Base-by-base conservation (phyloP, 1,140 invertebrate genomes). In the Bombus pascuorum region DNA sequence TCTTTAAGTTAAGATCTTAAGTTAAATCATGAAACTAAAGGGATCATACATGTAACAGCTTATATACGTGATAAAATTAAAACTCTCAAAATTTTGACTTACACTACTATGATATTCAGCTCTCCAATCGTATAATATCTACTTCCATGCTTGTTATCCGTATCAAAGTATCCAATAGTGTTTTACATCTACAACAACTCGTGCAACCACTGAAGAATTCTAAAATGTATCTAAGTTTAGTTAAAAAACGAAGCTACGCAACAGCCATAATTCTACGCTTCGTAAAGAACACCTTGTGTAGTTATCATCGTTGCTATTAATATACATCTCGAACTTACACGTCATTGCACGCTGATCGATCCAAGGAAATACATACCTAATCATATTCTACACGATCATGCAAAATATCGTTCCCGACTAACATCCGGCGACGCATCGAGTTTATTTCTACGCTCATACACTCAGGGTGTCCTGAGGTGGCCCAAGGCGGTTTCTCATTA, bases 401-500 rank as follows among this genome's bases (percentile, higher is more conserved):
- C 32, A 74, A 82, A 82, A 73, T 62, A 82, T 62, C 39, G 44
- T 37, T 32, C 1, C 8, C 22, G 65, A 78, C 77, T 83, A 83
- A 57, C 74, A 65, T 78, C n/a, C 65, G 34, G 13, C 34, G 53
- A 78, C 32, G 6, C 15, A 22, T 15, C 15, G n/a, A 10, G 28
- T 28, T 70, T 53, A 70, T 68, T 77, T 18, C 59, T 32, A 28
- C 32, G 59, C 28, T 34, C 37, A 8, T 66, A 18, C 39, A n/a
- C 15, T 44, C n/a, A 15, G 5, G 25, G 39, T 82, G 71, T 62
- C 80, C 32, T 57, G 70, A 28, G 81, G 66, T 44, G 77, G 75
- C 82, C 82, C 25, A 76, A 80, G 68, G 83, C 83, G 66, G 47
- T 79, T 80, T 80, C 83, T 85, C 83, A 80, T 85, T 85, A 85